A percentile compares a stretch with the other conserved stretches of the same genome.
Evolutionary conservation across 2,113 vertebrate genomes (phyloP).

Genomic region (Pampusana beccarii): DNA sequence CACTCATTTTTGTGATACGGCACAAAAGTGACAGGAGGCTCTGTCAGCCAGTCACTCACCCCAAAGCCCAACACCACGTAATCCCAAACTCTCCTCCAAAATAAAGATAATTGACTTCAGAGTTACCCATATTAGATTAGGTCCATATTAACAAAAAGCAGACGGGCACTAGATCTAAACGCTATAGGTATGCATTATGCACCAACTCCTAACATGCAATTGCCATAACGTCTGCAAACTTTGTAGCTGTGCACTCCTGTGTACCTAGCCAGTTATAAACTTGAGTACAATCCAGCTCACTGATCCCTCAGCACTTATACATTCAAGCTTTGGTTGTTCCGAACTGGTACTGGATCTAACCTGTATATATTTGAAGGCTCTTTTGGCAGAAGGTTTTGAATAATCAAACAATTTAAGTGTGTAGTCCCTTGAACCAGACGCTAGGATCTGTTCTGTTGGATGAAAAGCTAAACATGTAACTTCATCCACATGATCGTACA

Average conservation of each 20-base stretch:
- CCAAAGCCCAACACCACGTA: not conserved
- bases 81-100: not conserved
- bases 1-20: fast-evolving
- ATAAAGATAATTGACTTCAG: not conserved
- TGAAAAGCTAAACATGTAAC: constrained; percentile 97
- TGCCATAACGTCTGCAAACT: not conserved
- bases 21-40: not conserved
- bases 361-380: constrained; percentile 99
- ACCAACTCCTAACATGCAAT: not conserved
- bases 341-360: constrained; percentile 65
- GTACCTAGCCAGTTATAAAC: not conserved
- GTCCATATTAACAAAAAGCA: not conserved
- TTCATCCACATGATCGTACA: constrained; percentile 97
- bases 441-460: constrained; percentile 95
- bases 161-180: not conserved
- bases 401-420: constrained; percentile 98
- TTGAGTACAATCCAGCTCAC: not conserved
- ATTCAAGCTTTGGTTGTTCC: not conserved
- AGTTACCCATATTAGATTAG: not conserved
- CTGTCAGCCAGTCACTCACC: not conserved
- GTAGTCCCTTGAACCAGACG: constrained; percentile 96
- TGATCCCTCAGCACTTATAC: not conserved
- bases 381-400: constrained; percentile 97
- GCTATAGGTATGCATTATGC: not conserved
- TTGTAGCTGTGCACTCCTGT: not conserved